Evolutionary conservation across 2,797 vertebrate species (phyloP).

Genomic region (Eulemur mongoz): DNA sequence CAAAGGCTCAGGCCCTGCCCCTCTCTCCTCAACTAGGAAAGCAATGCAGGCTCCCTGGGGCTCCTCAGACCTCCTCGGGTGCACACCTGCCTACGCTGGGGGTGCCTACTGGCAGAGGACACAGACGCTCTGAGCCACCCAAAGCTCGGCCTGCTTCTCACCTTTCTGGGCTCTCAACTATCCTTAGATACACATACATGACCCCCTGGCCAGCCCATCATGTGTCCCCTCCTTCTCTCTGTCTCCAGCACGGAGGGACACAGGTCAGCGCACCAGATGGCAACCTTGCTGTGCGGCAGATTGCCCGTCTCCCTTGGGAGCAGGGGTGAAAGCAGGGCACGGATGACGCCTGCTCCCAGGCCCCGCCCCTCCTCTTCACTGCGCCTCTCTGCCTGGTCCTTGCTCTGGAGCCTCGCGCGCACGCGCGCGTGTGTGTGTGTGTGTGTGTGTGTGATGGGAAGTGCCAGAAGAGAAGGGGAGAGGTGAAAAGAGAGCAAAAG

Average conservation of each 20-base stretch:
- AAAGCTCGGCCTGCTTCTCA: not conserved
- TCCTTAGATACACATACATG: not conserved
- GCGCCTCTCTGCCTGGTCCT: not conserved
- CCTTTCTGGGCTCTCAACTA: not conserved
- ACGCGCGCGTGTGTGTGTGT: accelerated
- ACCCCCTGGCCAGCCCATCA: not conserved
- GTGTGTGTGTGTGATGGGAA: accelerated
- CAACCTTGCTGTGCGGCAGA: constrained; percentile 45
- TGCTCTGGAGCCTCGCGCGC: not conserved
- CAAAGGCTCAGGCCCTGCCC: not conserved
- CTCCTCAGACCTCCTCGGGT: not conserved
- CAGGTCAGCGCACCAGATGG: constrained; percentile 71
- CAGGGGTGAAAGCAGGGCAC: constrained; percentile 8
- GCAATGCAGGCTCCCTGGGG: not conserved
- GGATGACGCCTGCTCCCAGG: not conserved
- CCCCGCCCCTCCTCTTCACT: not conserved
- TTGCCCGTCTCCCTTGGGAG: not conserved
- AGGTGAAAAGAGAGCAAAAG: not conserved
- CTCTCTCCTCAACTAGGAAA: not conserved
- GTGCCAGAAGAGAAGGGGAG: not conserved
- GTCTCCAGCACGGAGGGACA: constrained; percentile 37
- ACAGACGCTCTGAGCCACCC: not conserved
- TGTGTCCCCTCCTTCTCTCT: not conserved
- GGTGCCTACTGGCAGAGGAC: not conserved
- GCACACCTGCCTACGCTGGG: not conserved